These are phyloP conservation scores for Deilephila elpenor DNA, from an alignment of 2,888 invertebrate genomes.

Conservation along the genomic window DNA sequence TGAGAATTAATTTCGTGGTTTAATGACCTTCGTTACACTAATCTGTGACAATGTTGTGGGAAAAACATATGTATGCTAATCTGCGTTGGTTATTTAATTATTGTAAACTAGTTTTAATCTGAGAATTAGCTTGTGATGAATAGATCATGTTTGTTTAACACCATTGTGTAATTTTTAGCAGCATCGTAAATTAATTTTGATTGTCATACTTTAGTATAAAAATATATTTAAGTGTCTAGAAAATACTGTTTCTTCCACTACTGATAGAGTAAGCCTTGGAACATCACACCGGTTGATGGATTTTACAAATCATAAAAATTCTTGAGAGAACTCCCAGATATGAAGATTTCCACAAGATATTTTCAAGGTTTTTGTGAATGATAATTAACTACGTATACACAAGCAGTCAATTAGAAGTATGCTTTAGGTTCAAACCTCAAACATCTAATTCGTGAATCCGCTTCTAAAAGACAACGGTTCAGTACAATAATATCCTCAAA, in stretches of 20 bases:
- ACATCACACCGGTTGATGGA: no score
- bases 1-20: slow-evolving; percentile 79
- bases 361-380: no score
- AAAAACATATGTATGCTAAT: slow-evolving; percentile 56
- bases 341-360: no score
- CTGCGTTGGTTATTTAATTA: slow-evolving; percentile 44
- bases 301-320: no score
- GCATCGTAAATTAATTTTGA: neutral
- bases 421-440: no score
- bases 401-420: no score
- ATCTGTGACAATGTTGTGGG: slow-evolving; percentile 69
- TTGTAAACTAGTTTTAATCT: neutral
- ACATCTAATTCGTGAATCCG: neutral
- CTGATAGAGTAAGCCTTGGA: no score
- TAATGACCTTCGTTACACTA: slow-evolving; percentile 70
- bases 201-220: neutral
- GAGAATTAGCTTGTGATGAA: neutral
- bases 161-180: neutral
- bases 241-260: no score
- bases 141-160: no score
- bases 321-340: no score
- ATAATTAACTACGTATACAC: no score
- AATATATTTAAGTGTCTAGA: no score
- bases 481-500: neutral
- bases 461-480: neutral